Conservation (phyloP, 2,888 invertebrate species). For the Thera obeliscata region DNA sequence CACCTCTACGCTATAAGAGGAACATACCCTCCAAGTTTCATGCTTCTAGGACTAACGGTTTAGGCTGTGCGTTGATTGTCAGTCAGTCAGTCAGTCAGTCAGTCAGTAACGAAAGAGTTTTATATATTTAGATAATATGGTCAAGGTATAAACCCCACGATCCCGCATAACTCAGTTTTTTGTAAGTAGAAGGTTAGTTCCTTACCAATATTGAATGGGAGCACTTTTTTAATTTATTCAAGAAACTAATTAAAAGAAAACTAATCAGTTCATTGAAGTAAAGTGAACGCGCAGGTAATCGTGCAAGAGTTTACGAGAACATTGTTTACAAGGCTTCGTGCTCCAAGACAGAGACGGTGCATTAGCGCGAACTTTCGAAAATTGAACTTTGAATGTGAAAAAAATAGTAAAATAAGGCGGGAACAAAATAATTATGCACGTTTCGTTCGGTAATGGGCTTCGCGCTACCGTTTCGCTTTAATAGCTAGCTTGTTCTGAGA, state of each 20-base stretch:
- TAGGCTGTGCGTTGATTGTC: no score
- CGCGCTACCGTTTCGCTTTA: constrained; percentile 83
- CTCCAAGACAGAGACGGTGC: constrained; percentile 71
- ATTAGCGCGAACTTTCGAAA: constrained; percentile 79
- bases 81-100: no score
- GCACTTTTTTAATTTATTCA: constrained; percentile 34
- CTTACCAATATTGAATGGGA: neutral
- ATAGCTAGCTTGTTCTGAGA: constrained; percentile 82
- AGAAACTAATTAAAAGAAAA: constrained; percentile 50
- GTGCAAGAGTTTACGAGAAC: constrained; percentile 81
- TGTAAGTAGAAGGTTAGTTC: no score
- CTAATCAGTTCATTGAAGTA: constrained; percentile 68
- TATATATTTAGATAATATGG: no score
- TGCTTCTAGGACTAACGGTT: no score
- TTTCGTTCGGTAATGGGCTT: constrained; percentile 82
- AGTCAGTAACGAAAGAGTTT: no score
- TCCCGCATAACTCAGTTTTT: no score
- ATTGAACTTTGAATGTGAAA: constrained; percentile 75
- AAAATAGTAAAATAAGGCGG: constrained; percentile 67
- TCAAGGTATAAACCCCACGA: no score
- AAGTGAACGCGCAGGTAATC: constrained; percentile 69
- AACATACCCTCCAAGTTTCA: no score
- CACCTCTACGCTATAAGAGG: no score
- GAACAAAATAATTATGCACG: constrained; percentile 85
- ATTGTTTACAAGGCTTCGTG: constrained; percentile 81